Conservation (phyloP, 2,113 vertebrate species). For the Gobius niger region DNA sequence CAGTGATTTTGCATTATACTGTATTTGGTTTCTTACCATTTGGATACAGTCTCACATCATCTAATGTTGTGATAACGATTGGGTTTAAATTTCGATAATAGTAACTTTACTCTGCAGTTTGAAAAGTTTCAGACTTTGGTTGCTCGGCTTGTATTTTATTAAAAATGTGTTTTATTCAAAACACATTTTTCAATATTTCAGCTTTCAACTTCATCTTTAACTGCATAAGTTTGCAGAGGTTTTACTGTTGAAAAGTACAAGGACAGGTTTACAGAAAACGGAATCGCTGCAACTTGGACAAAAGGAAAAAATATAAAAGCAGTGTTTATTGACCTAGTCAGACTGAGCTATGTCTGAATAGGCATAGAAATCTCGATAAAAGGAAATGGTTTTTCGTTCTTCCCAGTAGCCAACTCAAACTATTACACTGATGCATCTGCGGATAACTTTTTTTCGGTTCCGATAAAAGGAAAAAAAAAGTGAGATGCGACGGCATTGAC, state of each 20-base stretch:
- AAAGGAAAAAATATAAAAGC: constrained; percentile 5
- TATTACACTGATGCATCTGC: constrained; percentile 6
- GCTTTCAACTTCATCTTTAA: too few relatives aligned
- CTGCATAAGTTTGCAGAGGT: background rate
- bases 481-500: background rate
- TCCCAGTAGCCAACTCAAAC: background rate
- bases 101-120: background rate
- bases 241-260: constrained; percentile 8
- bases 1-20: too few relatives aligned
- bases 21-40: too few relatives aligned
- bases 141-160: background rate
- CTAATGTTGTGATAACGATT: too few relatives aligned
- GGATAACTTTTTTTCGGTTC: background rate
- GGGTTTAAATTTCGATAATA: background rate
- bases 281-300: background rate
- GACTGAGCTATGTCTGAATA: background rate
- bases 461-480: constrained; percentile 9
- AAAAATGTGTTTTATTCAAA: background rate
- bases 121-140: background rate
- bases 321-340: constrained; percentile 3
- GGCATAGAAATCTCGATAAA: background rate
- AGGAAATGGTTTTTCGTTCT: background rate
- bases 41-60: too few relatives aligned
- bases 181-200: constrained; percentile 2
- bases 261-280: background rate